phyloP scores from a whole-genome alignment of 2,113 vertebrate species.

The Xenopus laevis region DNA sequence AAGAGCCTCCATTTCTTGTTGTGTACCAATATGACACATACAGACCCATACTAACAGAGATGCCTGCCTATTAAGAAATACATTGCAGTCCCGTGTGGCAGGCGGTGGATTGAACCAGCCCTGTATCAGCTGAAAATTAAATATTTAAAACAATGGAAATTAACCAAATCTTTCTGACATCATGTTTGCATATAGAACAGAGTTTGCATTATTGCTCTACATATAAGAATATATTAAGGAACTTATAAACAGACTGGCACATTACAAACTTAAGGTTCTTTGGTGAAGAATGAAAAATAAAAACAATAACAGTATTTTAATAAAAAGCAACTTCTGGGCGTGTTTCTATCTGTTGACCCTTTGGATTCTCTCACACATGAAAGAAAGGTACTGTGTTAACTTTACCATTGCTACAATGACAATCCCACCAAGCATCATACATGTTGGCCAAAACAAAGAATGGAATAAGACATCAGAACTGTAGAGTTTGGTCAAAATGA shows the following conservation, averaged over 20 bases:
- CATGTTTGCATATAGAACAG: slow-evolving; percentile 76
- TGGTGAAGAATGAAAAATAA: slow-evolving; percentile 74
- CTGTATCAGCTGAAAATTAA: neutral
- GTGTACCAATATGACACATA: neutral
- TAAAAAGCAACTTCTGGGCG: slow-evolving; percentile 51
- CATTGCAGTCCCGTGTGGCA: neutral
- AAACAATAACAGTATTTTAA: slow-evolving; percentile 66
- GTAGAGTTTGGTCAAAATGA: slow-evolving; percentile 85
- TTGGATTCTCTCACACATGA: slow-evolving; percentile 81
- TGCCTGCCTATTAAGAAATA: neutral
- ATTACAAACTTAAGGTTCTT: slow-evolving; percentile 82
- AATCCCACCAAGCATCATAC: slow-evolving; percentile 78
- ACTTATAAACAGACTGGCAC: slow-evolving; percentile 72
- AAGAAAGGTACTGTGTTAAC: slow-evolving; percentile 90
- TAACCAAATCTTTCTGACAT: slow-evolving; percentile 49
- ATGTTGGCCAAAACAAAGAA: slow-evolving; percentile 89
- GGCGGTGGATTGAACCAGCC: too few species aligned
- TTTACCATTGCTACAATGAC: slow-evolving; percentile 89
- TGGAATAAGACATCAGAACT: slow-evolving; percentile 79
- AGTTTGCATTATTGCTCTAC: slow-evolving; percentile 78
- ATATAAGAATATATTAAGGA: slow-evolving; percentile 68
- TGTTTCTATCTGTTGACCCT: slow-evolving; percentile 78
- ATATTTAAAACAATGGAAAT: neutral
- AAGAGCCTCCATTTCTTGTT: too few species aligned
- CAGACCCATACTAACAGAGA: neutral